These are phyloP conservation scores for Philopedon plagiatum DNA, from an alignment of 2,888 invertebrate genomes.

Conservation along the genomic window DNA sequence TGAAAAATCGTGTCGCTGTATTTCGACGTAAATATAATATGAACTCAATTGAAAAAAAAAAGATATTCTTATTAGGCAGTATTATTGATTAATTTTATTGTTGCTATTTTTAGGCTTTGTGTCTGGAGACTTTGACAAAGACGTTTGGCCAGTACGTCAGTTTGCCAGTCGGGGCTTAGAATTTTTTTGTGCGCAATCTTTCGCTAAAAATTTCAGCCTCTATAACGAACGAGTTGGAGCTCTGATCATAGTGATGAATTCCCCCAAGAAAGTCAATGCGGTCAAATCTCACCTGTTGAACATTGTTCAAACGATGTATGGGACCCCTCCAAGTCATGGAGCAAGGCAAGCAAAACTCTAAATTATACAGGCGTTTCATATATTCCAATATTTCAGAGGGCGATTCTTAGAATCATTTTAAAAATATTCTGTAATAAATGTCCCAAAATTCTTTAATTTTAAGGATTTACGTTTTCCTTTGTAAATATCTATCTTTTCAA, in stretches of 20 bases:
- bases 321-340: conserved; percentile 78
- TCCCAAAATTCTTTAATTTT: too few relatives aligned
- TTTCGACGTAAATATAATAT: too few relatives aligned
- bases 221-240: conserved; percentile 79
- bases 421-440: too few relatives aligned
- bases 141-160: conserved; percentile 73
- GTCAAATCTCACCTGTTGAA: conserved; percentile 77
- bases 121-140: conserved; percentile 72
- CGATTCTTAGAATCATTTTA: too few relatives aligned
- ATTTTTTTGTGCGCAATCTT: conserved; percentile 72
- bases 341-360: conserved; percentile 62
- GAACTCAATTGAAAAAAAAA: not conserved
- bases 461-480: too few relatives aligned
- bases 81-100: too few relatives aligned
- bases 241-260: conserved; percentile 71
- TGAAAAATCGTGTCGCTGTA: too few relatives aligned
- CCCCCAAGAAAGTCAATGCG: conserved; percentile 72
- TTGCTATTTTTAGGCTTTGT: conserved; percentile 65
- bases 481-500: too few relatives aligned
- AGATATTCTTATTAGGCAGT: too few relatives aligned
- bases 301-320: conserved; percentile 76
- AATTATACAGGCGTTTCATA: too few relatives aligned
- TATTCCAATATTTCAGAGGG: too few relatives aligned
- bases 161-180: conserved; percentile 74
- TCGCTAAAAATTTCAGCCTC: conserved; percentile 78